Conservation (phyloP, 2,797 vertebrate species). For the Centroberyx gerrardi region DNA sequence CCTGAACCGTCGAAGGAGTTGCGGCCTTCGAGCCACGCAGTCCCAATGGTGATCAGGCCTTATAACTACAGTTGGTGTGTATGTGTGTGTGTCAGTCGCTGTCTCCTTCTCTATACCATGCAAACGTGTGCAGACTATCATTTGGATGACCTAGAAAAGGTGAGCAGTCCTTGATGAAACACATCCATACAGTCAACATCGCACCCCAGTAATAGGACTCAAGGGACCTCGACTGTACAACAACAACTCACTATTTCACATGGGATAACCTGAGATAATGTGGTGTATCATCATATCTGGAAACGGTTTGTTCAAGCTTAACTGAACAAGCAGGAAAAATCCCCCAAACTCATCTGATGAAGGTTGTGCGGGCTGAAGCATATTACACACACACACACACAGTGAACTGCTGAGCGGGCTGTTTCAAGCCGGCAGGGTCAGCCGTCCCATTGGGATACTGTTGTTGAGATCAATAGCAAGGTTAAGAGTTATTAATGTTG, state of each 20-base stretch:
- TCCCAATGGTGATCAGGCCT: too few relatives aligned
- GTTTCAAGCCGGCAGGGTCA: slow-evolving; percentile 14
- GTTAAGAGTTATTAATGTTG: slow-evolving; percentile 13
- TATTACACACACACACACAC: neutral
- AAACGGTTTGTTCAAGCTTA: slow-evolving; percentile 23
- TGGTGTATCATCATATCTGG: slow-evolving; percentile 14
- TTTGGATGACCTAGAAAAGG: slow-evolving; percentile 31
- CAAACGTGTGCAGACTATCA: neutral
- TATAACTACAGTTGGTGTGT: too few relatives aligned
- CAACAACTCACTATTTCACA: slow-evolving; percentile 26
- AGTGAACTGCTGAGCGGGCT: slow-evolving; percentile 24
- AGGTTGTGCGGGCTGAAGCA: slow-evolving; percentile 16
- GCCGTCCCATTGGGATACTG: neutral
- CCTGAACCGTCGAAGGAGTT: too few relatives aligned
- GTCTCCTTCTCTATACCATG: slow-evolving; percentile 22
- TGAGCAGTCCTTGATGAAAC: slow-evolving; percentile 12
- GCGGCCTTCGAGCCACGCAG: too few relatives aligned
- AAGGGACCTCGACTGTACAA: slow-evolving; percentile 29
- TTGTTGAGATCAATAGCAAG: slow-evolving; percentile 5
- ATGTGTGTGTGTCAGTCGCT: neutral
- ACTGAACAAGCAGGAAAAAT: slow-evolving; percentile 18
- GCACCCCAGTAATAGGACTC: slow-evolving; percentile 56
- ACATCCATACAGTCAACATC: slow-evolving; percentile 39
- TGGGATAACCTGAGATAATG: slow-evolving; percentile 8
- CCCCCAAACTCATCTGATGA: neutral